Base-by-base conservation (phyloP, 2,888 invertebrate genomes). In the Lamproptera curius region DNA sequence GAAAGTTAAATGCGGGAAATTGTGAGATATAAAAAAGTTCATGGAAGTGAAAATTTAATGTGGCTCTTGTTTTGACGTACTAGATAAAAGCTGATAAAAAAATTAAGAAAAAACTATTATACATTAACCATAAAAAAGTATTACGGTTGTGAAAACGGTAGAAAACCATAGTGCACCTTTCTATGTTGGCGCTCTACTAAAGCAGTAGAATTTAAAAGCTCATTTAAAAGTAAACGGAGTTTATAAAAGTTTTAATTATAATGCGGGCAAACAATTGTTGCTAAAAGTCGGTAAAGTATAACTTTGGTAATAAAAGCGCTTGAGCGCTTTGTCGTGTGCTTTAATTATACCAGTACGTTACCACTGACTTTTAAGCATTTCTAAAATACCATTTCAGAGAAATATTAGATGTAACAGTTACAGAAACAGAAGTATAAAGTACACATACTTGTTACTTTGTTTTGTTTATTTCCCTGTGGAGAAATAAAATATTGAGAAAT, bases 131-230 rank as follows among this genome's bases (percentile, higher is more conserved):
- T n/a, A n/a, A n/a, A n/a, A n/a, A n/a, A n/a, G n/a, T n/a, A n/a
- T n/a, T n/a, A n/a, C n/a, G n/a, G n/a, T n/a, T n/a, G n/a, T n/a
- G n/a, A n/a, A n/a, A n/a, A n/a, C n/a, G n/a, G n/a, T n/a, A n/a
- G n/a, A n/a, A n/a, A n/a, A 40, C 38, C 43, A 39, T 35, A 43
- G 48, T 48, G 39, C 16, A 23, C 16, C n/a, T 39, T 35, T 43
- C 35, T n/a, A 35, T 28, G 43, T 34, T 49, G 48, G 48, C 48
- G 39, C 43, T 16, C 28, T 23, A 43, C 48, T n/a, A n/a, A n/a
- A n/a, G n/a, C 48, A 50, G 40, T 37, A 45, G 41, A 41, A 50
- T 50, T 45, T 42, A 42, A 47, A 51, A 41, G 37, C 46, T 36
- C 35, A 40, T 47, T 43, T 35, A 16, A 35, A 47, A 44, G 36